Evolutionary conservation across 35 echinoderm and acorn worm genomes (phyloP).

Genomic region (Nesometra sesokonis): DNA sequence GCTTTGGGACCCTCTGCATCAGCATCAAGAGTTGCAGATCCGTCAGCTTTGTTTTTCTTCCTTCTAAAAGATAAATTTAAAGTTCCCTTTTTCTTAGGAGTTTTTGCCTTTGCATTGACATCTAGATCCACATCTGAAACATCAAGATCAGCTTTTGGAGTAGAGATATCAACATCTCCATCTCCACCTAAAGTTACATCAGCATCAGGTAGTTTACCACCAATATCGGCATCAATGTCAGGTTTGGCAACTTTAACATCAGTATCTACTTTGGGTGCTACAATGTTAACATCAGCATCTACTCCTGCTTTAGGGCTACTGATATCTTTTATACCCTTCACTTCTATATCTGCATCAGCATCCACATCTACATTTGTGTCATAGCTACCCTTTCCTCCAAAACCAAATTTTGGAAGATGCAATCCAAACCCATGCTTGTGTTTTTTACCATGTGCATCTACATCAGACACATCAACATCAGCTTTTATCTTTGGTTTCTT

Average conservation of each 20-base stretch:
- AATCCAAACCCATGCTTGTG: conserved; percentile 44
- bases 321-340: neutral
- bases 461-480: conserved; percentile 15
- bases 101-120: neutral
- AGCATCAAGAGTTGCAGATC: neutral
- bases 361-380: conserved; percentile 9
- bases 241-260: conserved; percentile 13
- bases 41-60: neutral
- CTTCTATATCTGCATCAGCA: conserved; percentile 2
- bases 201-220: neutral
- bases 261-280: conserved; percentile 19
- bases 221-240: conserved; percentile 3
- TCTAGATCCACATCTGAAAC: neutral
- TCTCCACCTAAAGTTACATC: neutral
- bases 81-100: neutral
- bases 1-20: neutral
- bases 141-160: conserved; percentile 17
- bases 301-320: neutral
- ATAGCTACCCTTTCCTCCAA: conserved; percentile 10
- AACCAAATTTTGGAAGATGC: conserved; percentile 6
- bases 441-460: conserved; percentile 16
- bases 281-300: neutral
- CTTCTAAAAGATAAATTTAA: neutral
- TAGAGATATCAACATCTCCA: conserved; percentile 14
- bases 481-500: conserved; percentile 7